phyloP scores from a whole-genome alignment of 2,797 vertebrate species.

The Sus cebifrons region DNA sequence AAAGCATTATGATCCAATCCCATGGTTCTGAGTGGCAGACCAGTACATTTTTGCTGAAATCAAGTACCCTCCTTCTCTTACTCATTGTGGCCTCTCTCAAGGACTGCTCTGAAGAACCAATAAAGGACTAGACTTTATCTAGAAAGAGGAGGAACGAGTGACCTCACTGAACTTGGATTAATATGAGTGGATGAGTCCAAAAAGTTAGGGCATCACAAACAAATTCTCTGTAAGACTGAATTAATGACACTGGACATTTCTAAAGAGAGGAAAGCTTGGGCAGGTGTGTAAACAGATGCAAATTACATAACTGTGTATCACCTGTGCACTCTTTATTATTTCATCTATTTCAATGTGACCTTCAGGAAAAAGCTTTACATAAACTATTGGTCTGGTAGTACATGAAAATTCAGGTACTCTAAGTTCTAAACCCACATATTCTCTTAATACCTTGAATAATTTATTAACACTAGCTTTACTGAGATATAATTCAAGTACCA shows the following conservation, averaged over 20 bases:
- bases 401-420: neutral
- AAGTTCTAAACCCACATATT: slow-evolving; percentile 30
- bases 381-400: neutral
- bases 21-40: neutral
- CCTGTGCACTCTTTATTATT: slow-evolving; percentile 6
- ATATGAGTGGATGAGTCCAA: neutral
- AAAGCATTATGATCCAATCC: neutral
- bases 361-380: neutral
- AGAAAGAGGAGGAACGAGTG: neutral
- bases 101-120: neutral
- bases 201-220: neutral
- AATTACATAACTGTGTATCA: slow-evolving; percentile 8
- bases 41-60: neutral
- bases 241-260: slow-evolving; percentile 51
- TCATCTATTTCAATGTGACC: neutral
- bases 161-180: neutral
- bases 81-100: neutral
- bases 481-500: neutral
- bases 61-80: neutral
- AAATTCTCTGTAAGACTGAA: neutral
- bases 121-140: neutral
- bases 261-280: slow-evolving; percentile 17
- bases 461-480: slow-evolving; percentile 27
- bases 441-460: neutral
- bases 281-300: neutral